These are phyloP conservation scores for Polypedilum pembai DNA, from an alignment of 1,140 invertebrate genomes.

Conservation along the genomic window DNA sequence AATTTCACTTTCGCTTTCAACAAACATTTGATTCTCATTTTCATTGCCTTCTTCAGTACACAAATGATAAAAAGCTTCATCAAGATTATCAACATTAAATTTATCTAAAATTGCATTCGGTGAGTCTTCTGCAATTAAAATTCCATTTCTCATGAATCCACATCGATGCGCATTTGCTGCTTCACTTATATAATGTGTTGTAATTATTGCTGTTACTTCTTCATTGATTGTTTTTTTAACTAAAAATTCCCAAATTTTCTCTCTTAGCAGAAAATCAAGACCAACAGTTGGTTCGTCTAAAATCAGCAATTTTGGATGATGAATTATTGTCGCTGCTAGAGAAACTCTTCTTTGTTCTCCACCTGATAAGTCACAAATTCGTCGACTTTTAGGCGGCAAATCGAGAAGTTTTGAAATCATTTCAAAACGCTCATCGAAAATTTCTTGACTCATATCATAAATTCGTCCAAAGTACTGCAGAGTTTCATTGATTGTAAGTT, in stretches of 20 bases:
- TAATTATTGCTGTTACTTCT: constrained; percentile 66
- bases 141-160: constrained; percentile 73
- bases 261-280: constrained; percentile 66
- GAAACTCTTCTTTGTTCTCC: constrained; percentile 75
- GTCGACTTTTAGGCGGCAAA: constrained; percentile 51
- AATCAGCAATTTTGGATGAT: constrained; percentile 73
- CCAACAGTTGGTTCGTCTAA: constrained; percentile 85
- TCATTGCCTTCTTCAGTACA: constrained; percentile 52
- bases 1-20: background rate
- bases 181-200: constrained; percentile 88
- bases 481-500: constrained; percentile 73
- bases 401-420: constrained; percentile 61
- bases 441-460: constrained; percentile 56
- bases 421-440: constrained; percentile 53
- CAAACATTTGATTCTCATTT: background rate
- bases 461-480: constrained; percentile 77
- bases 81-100: constrained; percentile 53
- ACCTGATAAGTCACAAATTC: constrained; percentile 53
- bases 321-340: constrained; percentile 69
- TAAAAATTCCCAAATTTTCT: constrained; percentile 78
- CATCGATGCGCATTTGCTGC: constrained; percentile 69
- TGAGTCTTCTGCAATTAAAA: constrained; percentile 69
- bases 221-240: constrained; percentile 55
- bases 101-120: constrained; percentile 52
- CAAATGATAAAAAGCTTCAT: constrained; percentile 59